These are phyloP conservation scores for Rhopalosiphum maidis DNA, from an alignment of 1,140 invertebrate genomes.

Conservation along the genomic window DNA sequence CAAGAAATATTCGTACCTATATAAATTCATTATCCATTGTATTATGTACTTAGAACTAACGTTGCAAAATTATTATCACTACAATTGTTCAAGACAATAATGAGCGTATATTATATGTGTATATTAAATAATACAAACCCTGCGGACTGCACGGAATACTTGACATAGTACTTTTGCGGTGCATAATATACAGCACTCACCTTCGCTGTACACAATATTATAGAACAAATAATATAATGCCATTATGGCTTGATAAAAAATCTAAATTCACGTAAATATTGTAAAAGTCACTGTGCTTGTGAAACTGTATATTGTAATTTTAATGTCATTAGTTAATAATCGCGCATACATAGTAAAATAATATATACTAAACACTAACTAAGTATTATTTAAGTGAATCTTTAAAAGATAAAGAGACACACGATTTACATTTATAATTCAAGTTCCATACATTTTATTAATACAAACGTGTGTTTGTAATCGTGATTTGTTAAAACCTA, in stretches of 20 bases:
- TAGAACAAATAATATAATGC: neutral
- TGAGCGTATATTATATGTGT: neutral
- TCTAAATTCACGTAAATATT: neutral
- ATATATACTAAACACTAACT: neutral
- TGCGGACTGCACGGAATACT: conserved; percentile 3
- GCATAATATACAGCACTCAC: neutral
- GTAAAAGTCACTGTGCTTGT: neutral
- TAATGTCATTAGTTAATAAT: neutral
- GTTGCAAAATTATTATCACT: neutral
- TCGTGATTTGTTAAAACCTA: neutral
- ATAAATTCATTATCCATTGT: neutral
- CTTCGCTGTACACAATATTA: neutral
- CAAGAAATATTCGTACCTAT: neutral
- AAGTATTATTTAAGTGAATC: neutral
- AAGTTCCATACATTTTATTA: neutral
- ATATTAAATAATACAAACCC: neutral
- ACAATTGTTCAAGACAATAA: neutral
- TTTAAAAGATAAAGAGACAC: neutral
- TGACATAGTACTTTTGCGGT: neutral
- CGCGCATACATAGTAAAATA: neutral
- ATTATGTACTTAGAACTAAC: neutral
- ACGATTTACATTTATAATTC: neutral
- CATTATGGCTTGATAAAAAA: neutral
- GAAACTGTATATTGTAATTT: neutral
- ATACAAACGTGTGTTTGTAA: neutral